Evolutionary conservation across 2,113 vertebrate genomes (phyloP), one percentile per base, ranked within the genome.

Genomic region (Notothenia rossii): DNA sequence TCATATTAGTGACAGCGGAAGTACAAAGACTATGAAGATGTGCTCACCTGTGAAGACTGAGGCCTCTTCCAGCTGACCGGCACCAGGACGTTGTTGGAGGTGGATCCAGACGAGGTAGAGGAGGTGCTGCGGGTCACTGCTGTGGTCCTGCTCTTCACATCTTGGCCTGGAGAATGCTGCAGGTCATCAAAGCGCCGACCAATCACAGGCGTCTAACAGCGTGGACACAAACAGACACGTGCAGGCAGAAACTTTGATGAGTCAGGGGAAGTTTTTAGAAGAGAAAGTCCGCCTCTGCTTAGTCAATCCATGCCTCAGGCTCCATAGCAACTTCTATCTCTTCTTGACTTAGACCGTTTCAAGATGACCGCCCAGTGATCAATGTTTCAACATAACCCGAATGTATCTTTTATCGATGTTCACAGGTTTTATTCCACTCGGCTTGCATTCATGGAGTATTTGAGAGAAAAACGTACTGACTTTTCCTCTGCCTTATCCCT

Each of bases 11-110:
- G 46, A 51, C 7, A 51, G 6, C 22, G 15, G 15, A 50, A 17
- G 17, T 74, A 5, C 60, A 5, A 18, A 9, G 20, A 36, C 25
- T 10, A 10, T 9, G 7, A 64, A 51, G 9, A 67, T 2, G 2
- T 1, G n/a, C 73, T 86, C 86, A 98, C 98, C 96, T 99, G 98
- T 76, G 98, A 99, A 43, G 96, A 97, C 74, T 99, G 98, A 18
- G 98, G 98, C 74, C 97, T 96, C 88, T 99, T 99, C 98, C 98
- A 99, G 95, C 98, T 98, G 85, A 99, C 97, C 18, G 98, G 98
- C 82, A 99, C 98, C 79, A 99, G 95, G 53, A 98, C 97, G 25
- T 97, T 98, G 86, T 98, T 98, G 81, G 97, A 96, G 64, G 96
- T 97, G 75, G 98, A 99, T 51, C 97, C 97, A 3, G 98, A 99